Percentiles rank a stretch among this genome's conserved stretches.
These are phyloP conservation scores for Cladopsammia gracilis DNA, from an alignment of 64 coral and sea anemone genomes.

Conservation along the genomic window DNA sequence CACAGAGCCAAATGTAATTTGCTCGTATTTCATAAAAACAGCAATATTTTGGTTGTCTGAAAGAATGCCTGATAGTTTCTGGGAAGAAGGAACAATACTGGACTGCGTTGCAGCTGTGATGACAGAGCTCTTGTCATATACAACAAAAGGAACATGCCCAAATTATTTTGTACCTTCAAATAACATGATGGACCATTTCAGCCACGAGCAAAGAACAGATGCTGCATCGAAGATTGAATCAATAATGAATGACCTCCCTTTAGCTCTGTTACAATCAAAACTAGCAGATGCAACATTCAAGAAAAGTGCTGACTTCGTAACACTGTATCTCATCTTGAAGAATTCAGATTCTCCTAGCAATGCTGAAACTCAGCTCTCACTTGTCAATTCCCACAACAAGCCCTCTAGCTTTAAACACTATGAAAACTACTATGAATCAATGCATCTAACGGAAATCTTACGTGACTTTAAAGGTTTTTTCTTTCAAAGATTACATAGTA, in stretches of 20 bases:
- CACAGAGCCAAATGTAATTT: slow-evolving; percentile 10
- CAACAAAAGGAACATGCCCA: neutral
- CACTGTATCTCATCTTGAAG: slow-evolving; percentile 13
- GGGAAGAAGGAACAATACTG: slow-evolving; percentile 2
- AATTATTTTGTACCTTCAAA: slow-evolving; percentile 45
- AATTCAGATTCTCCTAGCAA: slow-evolving; percentile 16
- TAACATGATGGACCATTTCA: slow-evolving; percentile 42
- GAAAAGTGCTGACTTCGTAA: neutral
- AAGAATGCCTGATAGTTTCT: neutral
- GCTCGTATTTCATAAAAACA: slow-evolving; percentile 51
- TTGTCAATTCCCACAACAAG: neutral
- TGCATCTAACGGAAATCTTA: slow-evolving; percentile 13
- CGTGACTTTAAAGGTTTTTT: neutral
- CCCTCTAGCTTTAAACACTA: neutral
- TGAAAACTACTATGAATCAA: slow-evolving; percentile 7
- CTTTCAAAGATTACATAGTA: neutral
- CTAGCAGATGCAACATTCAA: neutral
- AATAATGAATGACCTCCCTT: neutral
- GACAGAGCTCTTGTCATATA: neutral
- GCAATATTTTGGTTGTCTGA: slow-evolving; percentile 45
- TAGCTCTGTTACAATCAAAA: neutral
- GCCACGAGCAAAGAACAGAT: neutral
- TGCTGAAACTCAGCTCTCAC: neutral
- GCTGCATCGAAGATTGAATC: neutral
- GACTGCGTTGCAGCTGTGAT: neutral